These are phyloP conservation scores for Sarcophaga subvicina DNA, from an alignment of 2,888 invertebrate species.

Conservation along the genomic window DNA sequence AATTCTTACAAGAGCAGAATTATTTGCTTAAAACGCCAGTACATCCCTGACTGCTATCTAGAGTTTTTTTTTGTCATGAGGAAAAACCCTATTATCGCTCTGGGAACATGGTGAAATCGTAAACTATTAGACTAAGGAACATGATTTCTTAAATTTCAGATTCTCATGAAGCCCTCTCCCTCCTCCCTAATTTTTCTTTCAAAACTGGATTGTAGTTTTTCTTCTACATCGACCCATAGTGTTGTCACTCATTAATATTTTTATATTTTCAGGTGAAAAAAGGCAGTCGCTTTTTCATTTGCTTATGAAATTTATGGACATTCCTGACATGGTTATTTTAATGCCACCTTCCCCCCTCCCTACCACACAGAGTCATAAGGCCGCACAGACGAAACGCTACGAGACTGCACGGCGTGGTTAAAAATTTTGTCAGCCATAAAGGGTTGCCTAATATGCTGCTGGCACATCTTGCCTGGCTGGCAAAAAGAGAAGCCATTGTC, in stretches of 20 bases:
- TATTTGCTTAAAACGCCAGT: no score
- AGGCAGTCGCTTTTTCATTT: slow-evolving; percentile 66
- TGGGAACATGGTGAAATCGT: no score
- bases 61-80: no score
- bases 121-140: no score
- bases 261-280: slow-evolving; percentile 59
- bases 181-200: neutral
- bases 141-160: no score
- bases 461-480: slow-evolving; percentile 27
- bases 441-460: slow-evolving; percentile 39
- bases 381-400: slow-evolving; percentile 54
- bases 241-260: slow-evolving; percentile 40
- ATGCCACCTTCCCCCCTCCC: slow-evolving; percentile 13
- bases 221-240: slow-evolving; percentile 28
- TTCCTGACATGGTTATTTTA: slow-evolving; percentile 72
- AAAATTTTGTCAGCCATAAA: slow-evolving; percentile 54
- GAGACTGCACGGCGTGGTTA: slow-evolving; percentile 68
- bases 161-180: no score
- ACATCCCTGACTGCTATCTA: no score
- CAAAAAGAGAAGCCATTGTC: slow-evolving; percentile 28
- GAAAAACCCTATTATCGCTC: no score
- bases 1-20: no score
- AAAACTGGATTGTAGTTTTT: neutral
- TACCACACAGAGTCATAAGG: slow-evolving; percentile 25
- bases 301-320: slow-evolving; percentile 78